Evolutionary conservation across 2,797 vertebrate species (phyloP), one percentile per base, ranked within the genome.

Genomic region (Neosalanx taihuensis): DNA sequence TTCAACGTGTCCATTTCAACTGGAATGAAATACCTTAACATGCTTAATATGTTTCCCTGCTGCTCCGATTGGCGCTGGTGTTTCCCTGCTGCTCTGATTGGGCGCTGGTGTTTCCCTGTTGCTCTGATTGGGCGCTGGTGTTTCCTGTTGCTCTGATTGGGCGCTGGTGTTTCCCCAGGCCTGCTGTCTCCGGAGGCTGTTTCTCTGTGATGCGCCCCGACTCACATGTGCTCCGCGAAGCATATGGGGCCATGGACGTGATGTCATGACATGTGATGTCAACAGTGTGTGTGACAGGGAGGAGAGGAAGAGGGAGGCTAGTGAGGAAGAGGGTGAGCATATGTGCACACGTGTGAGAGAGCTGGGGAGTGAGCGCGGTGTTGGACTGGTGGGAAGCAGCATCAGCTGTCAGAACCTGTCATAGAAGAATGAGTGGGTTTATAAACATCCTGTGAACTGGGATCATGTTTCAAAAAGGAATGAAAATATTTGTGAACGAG

Each of bases 161-260:
- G 57, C 29, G 15, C 23, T 7, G 65, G n/a, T 59, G 37, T 67
- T 18, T 56, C 72, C 30, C 58, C 7, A 1, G 58, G 65, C 58
- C 30, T 37, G 26, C n/a, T 10, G 26, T 26, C 67, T 49, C 15
- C 4, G 6, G 46, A 76, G 80, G 56, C 6, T 69, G 57, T 59
- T 71, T 74, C 77, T 65, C 53, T 4, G 5, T 26, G 33, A 30
- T 29, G 18, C 20, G 33, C 33, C 5, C 60, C 23, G 29, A 61
- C 46, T 53, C 29, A 3, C 6, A 69, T 58, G 67, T 31, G 71
- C 71, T 63, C 73, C 23, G 63, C 67, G 13, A 20, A 46, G 66
- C 83, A 78, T 64, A 74, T 80, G 77, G 80, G 74, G 58, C 23
- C 59, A 65, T 59, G 29, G 23, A 26, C 83, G 73, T 80, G 77